Percentiles rank a stretch among this genome's conserved stretches.
phyloP scores from a whole-genome alignment of 1,140 invertebrate species.

The Caenorhabditis brenneri region DNA sequence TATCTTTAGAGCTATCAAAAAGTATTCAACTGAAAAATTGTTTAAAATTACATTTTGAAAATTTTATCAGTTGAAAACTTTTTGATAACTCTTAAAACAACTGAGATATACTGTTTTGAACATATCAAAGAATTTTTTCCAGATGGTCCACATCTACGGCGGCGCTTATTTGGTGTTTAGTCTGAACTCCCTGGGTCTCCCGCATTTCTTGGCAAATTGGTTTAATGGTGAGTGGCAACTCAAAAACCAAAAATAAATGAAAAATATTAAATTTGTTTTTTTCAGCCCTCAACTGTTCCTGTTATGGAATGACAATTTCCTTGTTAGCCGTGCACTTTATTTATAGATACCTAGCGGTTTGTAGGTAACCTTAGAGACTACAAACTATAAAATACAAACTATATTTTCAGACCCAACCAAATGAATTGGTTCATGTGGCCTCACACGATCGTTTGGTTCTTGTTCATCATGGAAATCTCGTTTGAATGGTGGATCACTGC shows the following conservation, averaged over 20 bases:
- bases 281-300: slow-evolving; percentile 7
- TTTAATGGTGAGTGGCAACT: background rate
- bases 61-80: no score
- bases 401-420: background rate
- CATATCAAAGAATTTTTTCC: no score
- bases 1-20: no score
- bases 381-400: background rate
- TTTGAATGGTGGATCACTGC: slow-evolving; percentile 34
- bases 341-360: background rate
- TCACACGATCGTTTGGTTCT: background rate
- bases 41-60: no score
- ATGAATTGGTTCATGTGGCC: slow-evolving; percentile 37
- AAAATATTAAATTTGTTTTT: background rate
- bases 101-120: no score
- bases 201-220: slow-evolving; percentile 20
- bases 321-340: slow-evolving; percentile 30
- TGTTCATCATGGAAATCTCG: background rate
- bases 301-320: slow-evolving; percentile 22
- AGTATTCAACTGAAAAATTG: no score
- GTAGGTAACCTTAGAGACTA: background rate
- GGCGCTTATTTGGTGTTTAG: slow-evolving; percentile 29
- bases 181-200: background rate
- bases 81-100: no score
- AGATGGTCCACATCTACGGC: slow-evolving; percentile 25
- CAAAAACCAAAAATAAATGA: background rate